Base-by-base conservation (phyloP, 1,140 invertebrate genomes). In the Trichonephila clavata region DNA sequence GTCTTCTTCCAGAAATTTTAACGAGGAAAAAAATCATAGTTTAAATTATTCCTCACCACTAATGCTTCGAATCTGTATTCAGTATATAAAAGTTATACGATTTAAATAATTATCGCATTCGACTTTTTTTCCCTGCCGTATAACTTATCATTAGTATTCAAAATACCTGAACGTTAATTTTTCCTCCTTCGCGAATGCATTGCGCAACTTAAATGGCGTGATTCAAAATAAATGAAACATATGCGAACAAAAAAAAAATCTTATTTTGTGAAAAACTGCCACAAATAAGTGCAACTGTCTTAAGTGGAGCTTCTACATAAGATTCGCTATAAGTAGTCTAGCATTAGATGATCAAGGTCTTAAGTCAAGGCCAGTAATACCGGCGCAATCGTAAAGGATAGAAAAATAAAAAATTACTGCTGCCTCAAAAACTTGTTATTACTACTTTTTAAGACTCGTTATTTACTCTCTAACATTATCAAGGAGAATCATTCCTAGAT, bases 341-440 rank as follows among this genome's bases (percentile, higher is more conserved):
- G 63, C 86, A 88, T 88, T 88, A 68, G n/a, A 63, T 63, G 32
- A 43, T 61, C 59, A 88, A 63, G 86, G 32, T 61, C 63, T n/a
- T 43, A 16, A n/a, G 61, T 88, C 86, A 88, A 88, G 86, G 86
- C 60, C 86, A 16, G 14, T 27, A 43, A 63, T 43, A 88, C 86
- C 60, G 63, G 20, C 86, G 63, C 81, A 50, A 83, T 60, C 84
- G 84, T 59, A 88, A 88, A 86, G 68, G 86, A 88, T 59, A 21
- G 59, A 39, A 50, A 57, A 88, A 83, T 83, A 83, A 88, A 86
- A 86, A 86, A 86, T 21, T 63, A 63, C 57, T 20, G 24, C 71
- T 27, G 20, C 81, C 81, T 83, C 81, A 88, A 88, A 88, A 88
- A 88, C 86, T 88, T 88, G 86, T 88, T 88, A 88, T 88, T 88